Evolutionary conservation across 2,797 vertebrate genomes (phyloP), one percentile per base, ranked within the genome.

Genomic region (Crypturellus tataupa): DNA sequence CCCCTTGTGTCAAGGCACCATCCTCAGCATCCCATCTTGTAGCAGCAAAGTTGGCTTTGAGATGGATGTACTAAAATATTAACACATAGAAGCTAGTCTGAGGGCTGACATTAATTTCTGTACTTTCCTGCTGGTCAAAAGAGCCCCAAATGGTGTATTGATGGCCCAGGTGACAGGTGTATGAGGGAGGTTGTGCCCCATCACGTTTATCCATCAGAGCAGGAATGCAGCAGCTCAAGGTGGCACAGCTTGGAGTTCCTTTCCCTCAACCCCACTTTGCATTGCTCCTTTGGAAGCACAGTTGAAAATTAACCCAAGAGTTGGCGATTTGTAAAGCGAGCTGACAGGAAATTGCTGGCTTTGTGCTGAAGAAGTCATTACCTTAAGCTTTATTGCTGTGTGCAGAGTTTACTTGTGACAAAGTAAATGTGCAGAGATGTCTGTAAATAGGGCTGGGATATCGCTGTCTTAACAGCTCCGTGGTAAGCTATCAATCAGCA

Each of bases 301-400:
- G 87, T n/a, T 82, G 91, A 95, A 97, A 96, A 97, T 97, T 97
- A 97, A 96, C 93, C 95, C 88, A 71, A 33, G 85, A 94, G 94
- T 83, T 94, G 89, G 91, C 90, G 89, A 90, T 97, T 96, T 96
- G 96, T 96, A 97, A 97, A 87, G 60, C 72, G 42, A 89, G 85
- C 93, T 95, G 97, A 91, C 97, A 97, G 97, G 89, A 96, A 97
- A 97, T 96, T 96, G 96, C 94, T 87, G 85, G 94, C 93, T 97
- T 96, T 94, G 87, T 95, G 87, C 95, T 93, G 94, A 96, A 97
- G 96, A 96, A 97, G 96, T 97, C 95, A 95, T 97, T 97, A 97
- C 96, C 95, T 95, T 93, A 94, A 96, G 95, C 96, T 97, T 97
- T 97, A 97, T 97, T 96, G 93, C 96, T 19, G 7, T 93, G 87